These are phyloP conservation scores for Cartodere bifasciata DNA, from an alignment of 2,888 invertebrate genomes.

Conservation along the genomic window DNA sequence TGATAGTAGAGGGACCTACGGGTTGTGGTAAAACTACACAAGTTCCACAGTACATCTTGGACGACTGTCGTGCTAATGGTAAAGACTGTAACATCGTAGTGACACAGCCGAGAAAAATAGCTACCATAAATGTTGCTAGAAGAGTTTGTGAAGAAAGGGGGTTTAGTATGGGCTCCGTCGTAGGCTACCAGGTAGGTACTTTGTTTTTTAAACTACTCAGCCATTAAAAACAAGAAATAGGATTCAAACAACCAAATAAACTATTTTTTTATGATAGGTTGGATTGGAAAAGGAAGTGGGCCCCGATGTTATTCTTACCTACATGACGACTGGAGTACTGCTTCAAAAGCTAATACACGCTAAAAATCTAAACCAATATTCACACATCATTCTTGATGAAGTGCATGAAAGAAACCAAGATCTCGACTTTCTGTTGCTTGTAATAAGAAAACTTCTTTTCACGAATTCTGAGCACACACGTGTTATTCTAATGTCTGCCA, in stretches of 20 bases:
- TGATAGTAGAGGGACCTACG: constrained; percentile 82
- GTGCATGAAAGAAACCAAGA: constrained; percentile 88
- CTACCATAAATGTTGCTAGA: constrained; percentile 79
- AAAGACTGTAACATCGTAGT: constrained; percentile 75
- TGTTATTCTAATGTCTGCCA: constrained; percentile 89
- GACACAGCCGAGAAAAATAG: constrained; percentile 88
- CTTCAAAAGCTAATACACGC: constrained; percentile 59
- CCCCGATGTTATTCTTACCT: constrained; percentile 63
- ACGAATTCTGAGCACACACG: constrained; percentile 54
- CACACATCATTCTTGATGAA: constrained; percentile 87
- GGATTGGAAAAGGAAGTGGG: constrained; percentile 50
- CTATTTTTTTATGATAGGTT: too few species aligned
- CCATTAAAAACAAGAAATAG: neutral
- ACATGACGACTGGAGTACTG: constrained; percentile 81
- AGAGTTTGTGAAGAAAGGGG: constrained; percentile 73
- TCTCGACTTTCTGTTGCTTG: constrained; percentile 77
- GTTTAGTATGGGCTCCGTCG: constrained; percentile 70
- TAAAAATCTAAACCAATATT: constrained; percentile 63
- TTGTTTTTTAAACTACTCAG: neutral
- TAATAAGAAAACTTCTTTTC: constrained; percentile 65
- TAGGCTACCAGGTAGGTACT: constrained; percentile 73
- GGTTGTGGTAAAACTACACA: constrained; percentile 93
- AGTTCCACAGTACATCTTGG: constrained; percentile 88
- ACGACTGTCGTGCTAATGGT: constrained; percentile 50
- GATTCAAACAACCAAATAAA: neutral